These are phyloP conservation scores for Schizaphis graminum DNA, from an alignment of 2,888 invertebrate genomes.

Conservation along the genomic window DNA sequence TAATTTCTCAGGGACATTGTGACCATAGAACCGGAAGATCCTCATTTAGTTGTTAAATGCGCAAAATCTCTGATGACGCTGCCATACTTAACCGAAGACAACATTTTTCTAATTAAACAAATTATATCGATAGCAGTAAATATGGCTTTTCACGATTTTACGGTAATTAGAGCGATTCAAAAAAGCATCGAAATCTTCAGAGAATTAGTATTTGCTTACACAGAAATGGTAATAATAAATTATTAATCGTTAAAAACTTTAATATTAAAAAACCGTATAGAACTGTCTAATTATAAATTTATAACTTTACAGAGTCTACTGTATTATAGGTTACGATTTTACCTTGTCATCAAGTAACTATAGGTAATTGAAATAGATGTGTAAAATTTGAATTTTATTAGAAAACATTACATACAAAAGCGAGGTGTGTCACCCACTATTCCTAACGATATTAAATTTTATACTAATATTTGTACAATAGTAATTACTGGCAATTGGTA, in stretches of 20 bases:
- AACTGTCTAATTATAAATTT: too few relatives aligned
- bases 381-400: background rate
- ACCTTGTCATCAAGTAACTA: too few relatives aligned
- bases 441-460: background rate
- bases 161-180: conserved; percentile 33
- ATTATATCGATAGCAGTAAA: conserved; percentile 49
- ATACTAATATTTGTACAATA: background rate
- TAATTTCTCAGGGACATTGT: conserved; percentile 20
- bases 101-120: conserved; percentile 15
- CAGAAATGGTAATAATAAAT: conserved; percentile 24
- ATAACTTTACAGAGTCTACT: too few relatives aligned
- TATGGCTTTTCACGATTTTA: background rate
- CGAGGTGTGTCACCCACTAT: background rate
- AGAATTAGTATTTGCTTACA: background rate
- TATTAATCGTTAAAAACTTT: background rate
- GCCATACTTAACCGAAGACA: conserved; percentile 27
- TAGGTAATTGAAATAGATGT: background rate
- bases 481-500: background rate
- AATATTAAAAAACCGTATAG: background rate
- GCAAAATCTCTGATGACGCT: conserved; percentile 36
- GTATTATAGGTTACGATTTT: too few relatives aligned
- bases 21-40: conserved; percentile 37
- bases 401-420: background rate
- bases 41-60: conserved; percentile 47
- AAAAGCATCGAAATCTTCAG: conserved; percentile 8